Conservation (phyloP, 2,113 vertebrate species). For the Dasyurus viverrinus region DNA sequence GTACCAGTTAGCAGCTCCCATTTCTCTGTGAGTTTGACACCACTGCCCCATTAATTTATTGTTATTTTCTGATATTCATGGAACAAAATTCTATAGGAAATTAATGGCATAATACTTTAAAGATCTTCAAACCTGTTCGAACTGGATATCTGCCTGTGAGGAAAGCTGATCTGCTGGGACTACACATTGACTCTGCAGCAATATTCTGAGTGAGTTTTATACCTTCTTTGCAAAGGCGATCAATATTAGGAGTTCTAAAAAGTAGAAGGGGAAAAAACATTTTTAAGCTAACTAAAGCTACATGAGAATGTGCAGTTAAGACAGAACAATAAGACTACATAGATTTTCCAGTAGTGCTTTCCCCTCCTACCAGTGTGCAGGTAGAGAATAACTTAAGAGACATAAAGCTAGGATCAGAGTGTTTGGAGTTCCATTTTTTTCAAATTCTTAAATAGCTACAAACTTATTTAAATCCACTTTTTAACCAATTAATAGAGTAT, state of each 20-base stretch:
- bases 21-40: not conserved
- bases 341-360: not conserved
- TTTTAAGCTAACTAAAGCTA: not conserved
- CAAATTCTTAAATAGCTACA: not conserved
- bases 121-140: constrained; percentile 84
- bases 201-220: constrained; percentile 92
- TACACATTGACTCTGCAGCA: constrained; percentile 87
- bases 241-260: constrained; percentile 89
- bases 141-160: constrained; percentile 92
- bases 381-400: not conserved
- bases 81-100: not conserved
- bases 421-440: not conserved
- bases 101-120: not conserved
- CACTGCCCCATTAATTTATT: not conserved
- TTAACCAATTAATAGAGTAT: no score
- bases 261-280: constrained; percentile 7
- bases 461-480: not conserved
- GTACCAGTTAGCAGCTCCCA: not conserved
- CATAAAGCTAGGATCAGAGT: not conserved
- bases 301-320: not conserved
- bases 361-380: not conserved
- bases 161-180: constrained; percentile 90
- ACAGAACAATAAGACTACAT: not conserved
- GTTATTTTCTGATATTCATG: not conserved
- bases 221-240: constrained; percentile 87